Evolutionary conservation across 2,113 vertebrate genomes (phyloP).

Genomic region (Leiothrix lutea): DNA sequence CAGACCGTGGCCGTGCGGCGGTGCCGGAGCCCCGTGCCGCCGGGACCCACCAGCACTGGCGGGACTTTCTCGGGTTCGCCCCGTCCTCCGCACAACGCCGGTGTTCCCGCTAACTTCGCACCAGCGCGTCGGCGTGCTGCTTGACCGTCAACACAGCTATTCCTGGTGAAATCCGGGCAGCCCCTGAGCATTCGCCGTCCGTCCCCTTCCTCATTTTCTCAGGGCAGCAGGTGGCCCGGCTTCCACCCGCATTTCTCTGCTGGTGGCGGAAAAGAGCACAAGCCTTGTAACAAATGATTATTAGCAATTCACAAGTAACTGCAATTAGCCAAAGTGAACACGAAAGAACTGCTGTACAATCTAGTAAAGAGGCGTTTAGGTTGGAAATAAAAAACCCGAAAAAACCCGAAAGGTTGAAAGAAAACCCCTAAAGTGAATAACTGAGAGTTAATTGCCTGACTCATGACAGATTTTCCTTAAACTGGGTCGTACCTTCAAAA

Average conservation of each 20-base stretch:
- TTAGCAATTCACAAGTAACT: not conserved
- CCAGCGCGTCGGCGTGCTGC: not conserved
- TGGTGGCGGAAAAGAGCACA: not conserved
- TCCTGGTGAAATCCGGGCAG: not conserved
- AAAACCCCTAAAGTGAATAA: not conserved
- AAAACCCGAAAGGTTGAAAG: not conserved
- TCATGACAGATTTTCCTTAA: slow-evolving; percentile 9
- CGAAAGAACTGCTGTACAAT: not conserved
- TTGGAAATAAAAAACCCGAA: not conserved
- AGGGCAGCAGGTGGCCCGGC: not conserved
- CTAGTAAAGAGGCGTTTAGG: not conserved
- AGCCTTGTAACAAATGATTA: not conserved
- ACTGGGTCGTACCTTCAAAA: not conserved
- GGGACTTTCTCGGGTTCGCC: not conserved
- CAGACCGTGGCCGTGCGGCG: not conserved
- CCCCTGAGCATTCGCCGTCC: not conserved
- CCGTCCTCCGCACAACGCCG: not conserved
- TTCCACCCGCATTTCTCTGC: not conserved
- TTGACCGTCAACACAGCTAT: fast-evolving
- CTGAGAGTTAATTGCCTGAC: not conserved
- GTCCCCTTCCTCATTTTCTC: not conserved
- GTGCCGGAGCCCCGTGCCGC: not conserved
- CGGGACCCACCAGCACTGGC: too few species aligned
- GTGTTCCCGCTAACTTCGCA: not conserved
- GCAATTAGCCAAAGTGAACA: not conserved